A percentile compares a stretch with the other conserved stretches of the same genome.
Conservation (phyloP, 2,113 vertebrate species). For the Fulica atra region DNA sequence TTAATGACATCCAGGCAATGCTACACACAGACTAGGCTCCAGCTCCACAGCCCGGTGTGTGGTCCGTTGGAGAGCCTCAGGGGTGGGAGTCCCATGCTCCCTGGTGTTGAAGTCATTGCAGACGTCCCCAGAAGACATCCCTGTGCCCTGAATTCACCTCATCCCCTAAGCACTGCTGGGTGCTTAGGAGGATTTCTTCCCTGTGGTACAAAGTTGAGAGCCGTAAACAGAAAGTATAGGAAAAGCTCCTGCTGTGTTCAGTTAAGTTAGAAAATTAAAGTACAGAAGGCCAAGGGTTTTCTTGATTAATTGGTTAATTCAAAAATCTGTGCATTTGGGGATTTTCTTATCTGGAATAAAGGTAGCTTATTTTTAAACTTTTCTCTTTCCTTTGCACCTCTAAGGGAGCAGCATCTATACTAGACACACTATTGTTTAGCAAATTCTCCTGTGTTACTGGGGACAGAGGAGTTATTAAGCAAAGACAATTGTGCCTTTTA, state of each 20-base stretch:
- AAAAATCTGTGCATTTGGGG: not conserved
- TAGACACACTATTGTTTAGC: not conserved
- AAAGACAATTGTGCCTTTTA: conserved; percentile 40
- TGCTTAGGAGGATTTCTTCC: not conserved
- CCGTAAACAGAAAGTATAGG: not conserved
- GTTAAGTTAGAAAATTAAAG: not conserved
- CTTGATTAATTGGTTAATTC: not conserved
- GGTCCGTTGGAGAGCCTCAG: not conserved
- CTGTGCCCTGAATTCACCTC: not conserved
- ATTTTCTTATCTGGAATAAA: not conserved
- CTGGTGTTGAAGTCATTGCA: not conserved
- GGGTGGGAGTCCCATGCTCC: accelerated
- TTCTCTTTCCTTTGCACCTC: not conserved
- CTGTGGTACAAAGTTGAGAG: not conserved
- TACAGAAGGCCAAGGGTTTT: not conserved
- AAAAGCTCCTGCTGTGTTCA: not conserved
- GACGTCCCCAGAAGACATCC: not conserved
- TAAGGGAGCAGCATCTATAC: not conserved
- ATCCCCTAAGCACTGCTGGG: not conserved
- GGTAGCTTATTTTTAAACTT: not conserved
- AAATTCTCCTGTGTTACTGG: not conserved
- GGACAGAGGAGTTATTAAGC: not conserved
- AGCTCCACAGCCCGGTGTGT: not conserved
- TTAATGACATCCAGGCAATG: not conserved
- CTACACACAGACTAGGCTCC: not conserved